Base-by-base conservation (phyloP, 2,113 vertebrate genomes). In the Hippocampus mohnikei region DNA sequence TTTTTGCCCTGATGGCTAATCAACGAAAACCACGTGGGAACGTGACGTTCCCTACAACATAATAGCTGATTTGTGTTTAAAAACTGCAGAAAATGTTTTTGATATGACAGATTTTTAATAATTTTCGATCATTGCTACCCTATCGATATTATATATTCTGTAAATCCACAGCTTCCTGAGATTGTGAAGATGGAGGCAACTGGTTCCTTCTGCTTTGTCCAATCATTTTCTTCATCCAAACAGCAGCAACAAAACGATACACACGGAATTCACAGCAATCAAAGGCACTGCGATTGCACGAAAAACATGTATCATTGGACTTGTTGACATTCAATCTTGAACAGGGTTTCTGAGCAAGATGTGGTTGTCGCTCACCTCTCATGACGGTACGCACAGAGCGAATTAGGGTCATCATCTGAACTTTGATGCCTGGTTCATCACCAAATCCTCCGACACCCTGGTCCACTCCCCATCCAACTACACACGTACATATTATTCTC, bases 361-460 rank as follows among this genome's bases (percentile, higher is more conserved):
- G 37, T 27, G 10, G 18, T 15, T 37, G 1, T n/a, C 8, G 65
- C 60, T 1, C 85, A 98, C 97, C 94, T 95, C 97, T 94, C 97
- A 99, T 98, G 55, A 99, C 96, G 0, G 95, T 98, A 78, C 95
- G 94, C 77, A 99, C 92, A 0, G 97, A 98, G 75, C 95, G 95
- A 83, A 99, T 90, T 2, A 99, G 96, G 78, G 95, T 98, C 86
- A 92, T 93, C 23, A 98, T 73, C 85, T 98, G 97, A 3, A 94
- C 95, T 91, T 96, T 98, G 90, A 99, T 91, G 76, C 97, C 97
- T 58, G 97, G 97, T 79, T 98, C 96, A 73, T 99, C 97, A 76
- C 96, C 97, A 58, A 99, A 99, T 70, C 97, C 97, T 69, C 96
- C 96, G 12, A 98, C 94, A 62, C 96, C 93, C 72, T 98, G 96